Evolutionary conservation across 2,113 vertebrate genomes (phyloP).

Genomic region (Ailuropoda melanoleuca): DNA sequence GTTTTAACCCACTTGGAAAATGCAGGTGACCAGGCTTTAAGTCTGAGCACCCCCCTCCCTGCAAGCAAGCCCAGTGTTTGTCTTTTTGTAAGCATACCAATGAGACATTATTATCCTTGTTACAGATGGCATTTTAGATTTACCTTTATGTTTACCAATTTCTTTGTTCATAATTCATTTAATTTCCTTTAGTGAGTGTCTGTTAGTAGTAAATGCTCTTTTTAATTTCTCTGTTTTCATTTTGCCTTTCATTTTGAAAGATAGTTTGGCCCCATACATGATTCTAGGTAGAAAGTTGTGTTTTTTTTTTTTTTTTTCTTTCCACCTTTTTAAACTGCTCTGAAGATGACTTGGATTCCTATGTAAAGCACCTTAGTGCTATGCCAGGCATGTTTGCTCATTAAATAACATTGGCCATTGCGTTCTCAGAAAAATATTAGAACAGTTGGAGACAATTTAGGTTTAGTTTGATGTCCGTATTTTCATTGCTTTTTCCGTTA

Average conservation of each 20-base stretch:
- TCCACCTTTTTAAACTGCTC: background rate
- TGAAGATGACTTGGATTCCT: background rate
- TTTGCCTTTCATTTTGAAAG: background rate
- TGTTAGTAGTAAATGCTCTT: background rate
- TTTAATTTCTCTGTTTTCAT: background rate
- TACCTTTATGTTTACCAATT: background rate
- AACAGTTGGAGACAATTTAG: background rate
- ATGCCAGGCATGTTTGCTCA: background rate
- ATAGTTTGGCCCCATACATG: background rate
- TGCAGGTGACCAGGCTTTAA: background rate
- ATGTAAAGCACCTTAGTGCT: background rate
- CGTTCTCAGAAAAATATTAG: background rate
- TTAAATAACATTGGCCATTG: background rate
- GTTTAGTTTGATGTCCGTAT: background rate
- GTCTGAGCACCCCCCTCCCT: background rate
- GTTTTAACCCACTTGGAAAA: background rate
- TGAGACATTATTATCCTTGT: background rate
- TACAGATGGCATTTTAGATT: background rate
- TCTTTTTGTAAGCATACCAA: background rate
- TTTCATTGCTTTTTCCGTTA: background rate
- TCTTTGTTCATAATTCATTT: background rate
- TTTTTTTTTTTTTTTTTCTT: background rate
- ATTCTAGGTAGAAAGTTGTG: background rate
- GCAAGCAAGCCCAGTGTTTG: background rate
- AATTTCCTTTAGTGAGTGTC: background rate